Evolutionary conservation across 2,113 vertebrate genomes (phyloP).

Genomic region (Misgurnus anguillicaudatus): DNA sequence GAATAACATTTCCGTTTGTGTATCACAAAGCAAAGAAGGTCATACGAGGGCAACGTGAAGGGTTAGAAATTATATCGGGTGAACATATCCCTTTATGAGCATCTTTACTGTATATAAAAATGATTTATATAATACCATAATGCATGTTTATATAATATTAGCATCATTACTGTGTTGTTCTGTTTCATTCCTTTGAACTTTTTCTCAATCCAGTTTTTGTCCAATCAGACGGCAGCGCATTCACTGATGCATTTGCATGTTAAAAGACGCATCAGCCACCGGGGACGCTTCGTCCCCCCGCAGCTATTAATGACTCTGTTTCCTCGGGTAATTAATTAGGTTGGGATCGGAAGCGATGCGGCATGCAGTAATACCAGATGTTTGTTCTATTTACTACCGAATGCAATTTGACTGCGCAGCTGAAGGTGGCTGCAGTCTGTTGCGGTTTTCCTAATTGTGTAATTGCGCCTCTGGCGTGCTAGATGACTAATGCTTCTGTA

Average conservation of each 20-base stretch:
- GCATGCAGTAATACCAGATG: conserved; percentile 60
- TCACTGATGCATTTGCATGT: conserved; percentile 1
- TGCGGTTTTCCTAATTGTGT: conserved; percentile 36
- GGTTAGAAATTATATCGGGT: no score
- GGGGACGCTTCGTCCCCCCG: conserved; percentile 68
- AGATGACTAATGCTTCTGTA: conserved; percentile 25
- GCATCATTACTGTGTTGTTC: no score
- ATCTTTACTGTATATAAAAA: no score
- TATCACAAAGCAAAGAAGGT: no score
- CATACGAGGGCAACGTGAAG: no score
- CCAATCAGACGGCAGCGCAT: background rate
- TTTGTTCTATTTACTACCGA: conserved; percentile 60
- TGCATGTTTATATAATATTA: no score
- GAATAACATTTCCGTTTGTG: no score
- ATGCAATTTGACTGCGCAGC: background rate
- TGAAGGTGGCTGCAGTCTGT: background rate
- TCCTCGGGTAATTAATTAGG: conserved; percentile 69
- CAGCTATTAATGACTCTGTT: conserved; percentile 67
- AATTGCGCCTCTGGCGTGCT: conserved; percentile 20
- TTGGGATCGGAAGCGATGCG: background rate
- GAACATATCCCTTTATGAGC: no score
- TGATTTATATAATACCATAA: no score
- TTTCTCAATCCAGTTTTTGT: background rate
- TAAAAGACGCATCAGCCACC: background rate
- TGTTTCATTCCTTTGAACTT: no score